Conservation (phyloP, 2,797 vertebrate species). For the Intellagama lesueurii region DNA sequence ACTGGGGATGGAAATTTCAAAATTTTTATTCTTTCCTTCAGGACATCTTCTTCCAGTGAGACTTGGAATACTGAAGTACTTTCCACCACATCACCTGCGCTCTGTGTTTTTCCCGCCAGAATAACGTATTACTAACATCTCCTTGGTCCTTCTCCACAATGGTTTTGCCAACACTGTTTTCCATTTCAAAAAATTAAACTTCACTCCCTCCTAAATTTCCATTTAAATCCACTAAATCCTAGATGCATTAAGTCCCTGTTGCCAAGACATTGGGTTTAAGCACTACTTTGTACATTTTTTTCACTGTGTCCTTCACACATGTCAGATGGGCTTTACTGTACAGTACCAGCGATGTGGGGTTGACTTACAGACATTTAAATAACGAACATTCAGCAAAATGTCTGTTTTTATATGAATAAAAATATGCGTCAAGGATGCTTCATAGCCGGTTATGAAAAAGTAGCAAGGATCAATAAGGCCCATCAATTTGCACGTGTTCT, state of each 20-base stretch:
- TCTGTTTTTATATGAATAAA: neutral
- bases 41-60: neutral
- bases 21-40: neutral
- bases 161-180: slow-evolving; percentile 27
- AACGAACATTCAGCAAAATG: slow-evolving; percentile 7
- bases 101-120: slow-evolving; percentile 25
- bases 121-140: slow-evolving; percentile 22
- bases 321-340: neutral
- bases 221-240: slow-evolving; percentile 16
- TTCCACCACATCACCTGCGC: slow-evolving; percentile 13
- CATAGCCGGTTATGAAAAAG: neutral
- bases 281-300: neutral
- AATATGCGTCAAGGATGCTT: slow-evolving; percentile 29
- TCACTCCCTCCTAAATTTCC: slow-evolving; percentile 11
- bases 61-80: neutral
- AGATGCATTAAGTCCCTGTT: slow-evolving; percentile 30
- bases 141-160: neutral
- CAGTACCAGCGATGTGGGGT: slow-evolving; percentile 1
- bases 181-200: slow-evolving; percentile 29
- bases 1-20: neutral
- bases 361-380: slow-evolving; percentile 10
- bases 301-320: neutral
- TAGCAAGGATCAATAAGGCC: neutral
- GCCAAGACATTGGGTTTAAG: slow-evolving; percentile 13
- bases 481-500: neutral